These are phyloP conservation scores for Julus scandinavius DNA, from an alignment of 2,888 invertebrate species.

Conservation along the genomic window DNA sequence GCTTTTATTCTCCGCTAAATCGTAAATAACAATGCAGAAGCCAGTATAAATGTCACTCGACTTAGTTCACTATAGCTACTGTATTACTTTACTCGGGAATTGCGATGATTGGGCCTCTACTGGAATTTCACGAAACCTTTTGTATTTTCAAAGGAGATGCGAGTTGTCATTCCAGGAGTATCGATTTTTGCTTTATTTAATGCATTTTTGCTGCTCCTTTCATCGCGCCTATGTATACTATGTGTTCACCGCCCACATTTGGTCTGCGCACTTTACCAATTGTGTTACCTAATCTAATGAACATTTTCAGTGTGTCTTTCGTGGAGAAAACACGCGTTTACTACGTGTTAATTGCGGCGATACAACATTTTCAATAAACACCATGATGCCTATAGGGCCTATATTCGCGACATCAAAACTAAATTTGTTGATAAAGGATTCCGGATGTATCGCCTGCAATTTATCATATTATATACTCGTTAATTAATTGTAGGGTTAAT, in stretches of 20 bases:
- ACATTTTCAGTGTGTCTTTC: not conserved
- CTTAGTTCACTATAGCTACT: too few relatives aligned
- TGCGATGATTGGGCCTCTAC: not conserved
- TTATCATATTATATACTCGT: not conserved
- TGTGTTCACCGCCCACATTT: not conserved
- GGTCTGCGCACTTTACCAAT: not conserved
- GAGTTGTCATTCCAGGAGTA: constrained; percentile 42
- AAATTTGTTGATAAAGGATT: not conserved
- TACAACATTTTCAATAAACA: not conserved
- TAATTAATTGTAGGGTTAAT: not conserved
- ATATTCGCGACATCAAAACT: not conserved
- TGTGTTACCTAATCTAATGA: constrained; percentile 30
- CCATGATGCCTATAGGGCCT: not conserved
- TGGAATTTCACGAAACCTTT: constrained; percentile 20
- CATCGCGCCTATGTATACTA: too few relatives aligned
- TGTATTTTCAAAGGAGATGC: not conserved
- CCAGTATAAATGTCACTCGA: not conserved
- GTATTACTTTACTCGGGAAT: not conserved
- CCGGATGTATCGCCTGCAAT: not conserved
- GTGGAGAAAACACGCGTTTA: constrained; percentile 3
- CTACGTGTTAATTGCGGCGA: not conserved
- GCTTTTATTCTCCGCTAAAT: not conserved
- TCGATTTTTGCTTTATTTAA: constrained; percentile 42
- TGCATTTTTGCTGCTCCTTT: constrained; percentile 16
- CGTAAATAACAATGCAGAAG: not conserved